These are phyloP conservation scores for Sula dactylatra DNA, from an alignment of 2,113 vertebrate genomes.

Conservation along the genomic window DNA sequence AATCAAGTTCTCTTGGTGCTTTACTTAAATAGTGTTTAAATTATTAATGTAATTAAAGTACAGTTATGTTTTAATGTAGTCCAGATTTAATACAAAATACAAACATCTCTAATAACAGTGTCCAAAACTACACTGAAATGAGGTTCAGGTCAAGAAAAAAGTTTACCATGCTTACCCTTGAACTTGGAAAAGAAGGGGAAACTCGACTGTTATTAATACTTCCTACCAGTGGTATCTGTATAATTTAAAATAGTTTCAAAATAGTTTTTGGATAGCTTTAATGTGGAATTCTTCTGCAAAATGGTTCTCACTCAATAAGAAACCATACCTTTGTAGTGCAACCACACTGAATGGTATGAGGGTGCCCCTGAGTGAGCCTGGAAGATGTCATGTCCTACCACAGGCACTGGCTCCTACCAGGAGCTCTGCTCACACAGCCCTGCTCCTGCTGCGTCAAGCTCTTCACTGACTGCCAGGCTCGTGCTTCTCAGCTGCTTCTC, in stretches of 20 bases:
- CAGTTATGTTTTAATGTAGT: background rate
- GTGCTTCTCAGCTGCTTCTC: background rate
- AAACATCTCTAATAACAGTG: background rate
- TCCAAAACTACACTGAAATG: background rate
- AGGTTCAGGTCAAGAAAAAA: background rate
- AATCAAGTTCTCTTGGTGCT: background rate
- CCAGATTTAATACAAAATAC: background rate
- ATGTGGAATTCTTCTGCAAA: background rate
- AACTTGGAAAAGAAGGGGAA: background rate
- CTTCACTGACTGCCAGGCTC: background rate
- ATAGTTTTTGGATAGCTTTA: background rate
- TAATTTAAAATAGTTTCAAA: background rate
- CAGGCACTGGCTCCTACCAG: background rate
- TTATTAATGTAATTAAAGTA: background rate
- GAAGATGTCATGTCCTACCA: background rate
- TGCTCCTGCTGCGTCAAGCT: accelerated
- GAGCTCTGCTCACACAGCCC: background rate
- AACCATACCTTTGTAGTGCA: background rate
- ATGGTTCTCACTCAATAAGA: background rate
- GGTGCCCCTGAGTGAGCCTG: background rate
- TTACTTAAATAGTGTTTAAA: slow-evolving; percentile 14
- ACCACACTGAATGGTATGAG: accelerated
- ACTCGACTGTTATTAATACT: background rate
- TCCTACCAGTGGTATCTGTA: background rate
- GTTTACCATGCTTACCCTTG: background rate